Base-by-base conservation (phyloP, 2,113 vertebrate genomes). In the Terrapene triunguis region DNA sequence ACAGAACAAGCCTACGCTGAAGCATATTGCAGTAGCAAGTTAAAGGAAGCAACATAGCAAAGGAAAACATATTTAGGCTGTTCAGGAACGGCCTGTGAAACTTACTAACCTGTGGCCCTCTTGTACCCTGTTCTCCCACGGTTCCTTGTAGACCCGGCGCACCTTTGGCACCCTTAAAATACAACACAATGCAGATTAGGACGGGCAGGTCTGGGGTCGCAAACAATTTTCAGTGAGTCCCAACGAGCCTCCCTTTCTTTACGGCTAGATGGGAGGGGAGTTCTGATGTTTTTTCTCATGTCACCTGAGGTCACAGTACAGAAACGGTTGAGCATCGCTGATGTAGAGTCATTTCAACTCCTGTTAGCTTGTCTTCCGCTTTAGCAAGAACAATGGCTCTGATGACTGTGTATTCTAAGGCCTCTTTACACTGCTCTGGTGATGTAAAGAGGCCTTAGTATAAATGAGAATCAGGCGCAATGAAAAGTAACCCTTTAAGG, bases 61-160 rank as follows among this genome's bases (percentile, higher is more conserved):
- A 84, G 47, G 2, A 42, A 55, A 2, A 3, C 87, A 54, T 1
- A 2, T 48, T 69, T 38, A 90, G 79, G 79, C 21, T 69, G 42
- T 24, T 50, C 24, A 57, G 54, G 50, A 59, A 50, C 10, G 7
- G 82, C 22, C 4, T 1, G 2, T 8, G 47, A 72, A 1, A 80
- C 11, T 42, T 11, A 98, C 99, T 97, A 95, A 99, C 99, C 98
- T 99, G 99, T 22, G 99, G 96, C 1, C 99, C 99, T 98, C 99
- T 98, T 88, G 98, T 97, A 84, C 99, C 99, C 95, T 98, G 97
- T 84, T 99, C 99, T 97, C 99, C 99, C 6, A 72, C 88, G 0
- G 98, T 93, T 54, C 99, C 99, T 0, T 81, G 69, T 24, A 29
- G 97, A 76, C 99, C 99, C 0, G 98, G 93, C 0, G 8, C 21